These are phyloP conservation scores for Mantis religiosa DNA, from an alignment of 2,888 invertebrate genomes.

Conservation along the genomic window DNA sequence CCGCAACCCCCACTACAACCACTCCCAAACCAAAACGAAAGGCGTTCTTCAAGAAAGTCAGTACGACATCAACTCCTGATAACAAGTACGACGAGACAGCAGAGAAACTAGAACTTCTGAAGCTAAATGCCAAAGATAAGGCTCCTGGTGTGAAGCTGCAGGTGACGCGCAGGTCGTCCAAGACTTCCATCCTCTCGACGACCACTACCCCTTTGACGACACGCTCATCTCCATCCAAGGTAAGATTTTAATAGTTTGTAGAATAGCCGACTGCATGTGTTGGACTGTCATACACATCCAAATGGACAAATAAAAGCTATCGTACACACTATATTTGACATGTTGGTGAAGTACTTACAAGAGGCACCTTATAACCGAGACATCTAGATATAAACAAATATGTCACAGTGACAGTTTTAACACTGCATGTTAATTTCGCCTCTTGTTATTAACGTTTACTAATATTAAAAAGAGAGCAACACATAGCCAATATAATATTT, in stretches of 20 bases:
- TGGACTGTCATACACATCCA: too few relatives aligned
- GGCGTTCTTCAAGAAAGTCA: conserved; percentile 22
- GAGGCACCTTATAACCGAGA: too few relatives aligned
- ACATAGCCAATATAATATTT: too few relatives aligned
- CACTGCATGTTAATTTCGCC: too few relatives aligned
- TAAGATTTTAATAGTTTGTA: background rate
- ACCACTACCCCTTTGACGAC: background rate
- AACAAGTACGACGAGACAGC: conserved; percentile 16
- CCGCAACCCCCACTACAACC: background rate
- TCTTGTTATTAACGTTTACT: too few relatives aligned
- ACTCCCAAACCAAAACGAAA: conserved; percentile 19
- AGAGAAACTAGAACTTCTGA: background rate
- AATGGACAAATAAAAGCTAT: too few relatives aligned
- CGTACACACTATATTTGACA: too few relatives aligned
- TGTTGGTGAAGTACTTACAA: too few relatives aligned
- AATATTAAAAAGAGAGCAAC: too few relatives aligned
- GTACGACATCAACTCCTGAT: conserved; percentile 9
- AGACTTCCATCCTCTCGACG: conserved; percentile 5
- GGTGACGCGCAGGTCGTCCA: conserved; percentile 11
- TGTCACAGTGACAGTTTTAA: too few relatives aligned
- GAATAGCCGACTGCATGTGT: background rate
- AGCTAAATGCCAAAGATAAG: background rate
- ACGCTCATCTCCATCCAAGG: background rate
- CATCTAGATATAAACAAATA: too few relatives aligned
- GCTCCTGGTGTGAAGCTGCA: conserved; percentile 6